Base-by-base conservation (phyloP, 1,140 invertebrate species). In the Platyscapa corneri region DNA sequence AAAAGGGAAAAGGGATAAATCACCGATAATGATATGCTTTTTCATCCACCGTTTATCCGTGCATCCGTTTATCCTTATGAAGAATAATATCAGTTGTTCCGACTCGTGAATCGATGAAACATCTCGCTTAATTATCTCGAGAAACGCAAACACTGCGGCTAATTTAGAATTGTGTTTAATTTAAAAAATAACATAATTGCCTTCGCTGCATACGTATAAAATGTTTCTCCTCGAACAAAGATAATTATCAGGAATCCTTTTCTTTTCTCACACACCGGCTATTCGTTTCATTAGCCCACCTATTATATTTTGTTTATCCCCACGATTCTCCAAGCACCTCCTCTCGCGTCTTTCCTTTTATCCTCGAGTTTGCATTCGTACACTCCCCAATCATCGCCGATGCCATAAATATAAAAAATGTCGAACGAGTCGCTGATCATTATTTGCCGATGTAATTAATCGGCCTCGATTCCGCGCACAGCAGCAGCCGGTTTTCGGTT, bases 381-480 rank as follows among this genome's bases (percentile, higher is more conserved):
- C 12, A 16, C 5, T 37, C 34, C 37, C 14, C 34, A 70, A 39
- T 70, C 1, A 70, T 37, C 2, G 67, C 14, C 20, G 30, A 8
- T 6, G 34, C 34, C 34, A 70, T 37, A 23, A 70, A 37, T 37
- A 37, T 37, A 70, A 70, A 37, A 37, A 37, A 67, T 23, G 32
- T 5, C 12, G 3, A 46, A 37, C 37, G 49, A 60, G 34, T 8
- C 53, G 49, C 34, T 23, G 32, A 60, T 53, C 67, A 85, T 87
- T 88, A 80, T 80, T 87, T 79, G 64, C 56, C 60, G 85, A 89
- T 90, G 46, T 86, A 89, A 90, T 89, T 89, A 89, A 89, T 89
- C 88, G 87, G 70, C 37, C 53, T 56, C 72, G 34, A 75, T 80
- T 85, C 46, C 30, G 46, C 37, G 18, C n/a, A 56, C 60, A 39